These are phyloP conservation scores for Dilophus febrilis DNA, from an alignment of 2,888 invertebrate species.

Conservation along the genomic window DNA sequence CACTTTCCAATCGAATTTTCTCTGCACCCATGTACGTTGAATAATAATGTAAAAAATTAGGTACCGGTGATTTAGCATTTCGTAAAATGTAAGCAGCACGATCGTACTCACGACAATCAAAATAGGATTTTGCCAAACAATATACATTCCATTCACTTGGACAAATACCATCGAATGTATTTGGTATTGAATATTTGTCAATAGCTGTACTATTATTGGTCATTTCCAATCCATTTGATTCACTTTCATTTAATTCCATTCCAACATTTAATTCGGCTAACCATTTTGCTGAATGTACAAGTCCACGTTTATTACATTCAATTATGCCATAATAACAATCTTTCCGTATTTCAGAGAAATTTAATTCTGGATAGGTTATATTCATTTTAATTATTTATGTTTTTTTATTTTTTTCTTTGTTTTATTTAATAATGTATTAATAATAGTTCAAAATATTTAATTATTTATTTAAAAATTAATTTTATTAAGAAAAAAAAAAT, in stretches of 20 bases:
- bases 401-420: too few species aligned
- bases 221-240: slow-evolving; percentile 15
- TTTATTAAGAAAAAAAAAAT: too few species aligned
- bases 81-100: slow-evolving; percentile 65
- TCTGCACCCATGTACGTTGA: slow-evolving; percentile 77
- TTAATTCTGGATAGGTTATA: too few species aligned
- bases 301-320: slow-evolving; percentile 64
- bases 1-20: slow-evolving; percentile 74
- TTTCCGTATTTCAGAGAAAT: slow-evolving; percentile 43
- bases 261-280: slow-evolving; percentile 70
- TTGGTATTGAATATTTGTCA: slow-evolving; percentile 33
- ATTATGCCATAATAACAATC: slow-evolving; percentile 45
- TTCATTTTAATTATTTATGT: too few species aligned
- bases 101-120: slow-evolving; percentile 82
- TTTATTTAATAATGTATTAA: too few species aligned
- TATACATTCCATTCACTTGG: slow-evolving; percentile 47
- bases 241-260: slow-evolving; percentile 28
- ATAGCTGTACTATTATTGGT: too few species aligned
- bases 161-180: slow-evolving; percentile 24
- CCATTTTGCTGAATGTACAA: slow-evolving; percentile 74
- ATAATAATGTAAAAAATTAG: slow-evolving; percentile 71
- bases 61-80: slow-evolving; percentile 49
- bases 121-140: slow-evolving; percentile 68
- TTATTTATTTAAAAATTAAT: too few species aligned
- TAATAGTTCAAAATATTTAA: too few species aligned